phyloP scores from a whole-genome alignment of 2,797 vertebrate species.

The Dallia pectoralis region DNA sequence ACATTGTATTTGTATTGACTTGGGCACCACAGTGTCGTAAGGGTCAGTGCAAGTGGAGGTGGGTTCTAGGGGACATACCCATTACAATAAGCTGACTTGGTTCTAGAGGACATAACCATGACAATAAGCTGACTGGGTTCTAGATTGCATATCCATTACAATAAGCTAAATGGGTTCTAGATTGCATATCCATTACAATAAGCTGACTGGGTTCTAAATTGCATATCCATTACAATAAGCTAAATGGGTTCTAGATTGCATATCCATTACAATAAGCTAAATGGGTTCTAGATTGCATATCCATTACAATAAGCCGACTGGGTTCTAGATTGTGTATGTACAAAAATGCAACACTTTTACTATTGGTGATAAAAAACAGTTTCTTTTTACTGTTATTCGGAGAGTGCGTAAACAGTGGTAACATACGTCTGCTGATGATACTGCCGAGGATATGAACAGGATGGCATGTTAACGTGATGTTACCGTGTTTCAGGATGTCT shows the following conservation, averaged over 20 bases:
- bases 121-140: neutral
- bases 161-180: neutral
- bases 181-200: neutral
- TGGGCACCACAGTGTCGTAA: constrained; percentile 67
- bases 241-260: no score
- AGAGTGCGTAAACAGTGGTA: neutral
- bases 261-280: no score
- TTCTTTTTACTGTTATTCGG: neutral
- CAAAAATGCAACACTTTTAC: neutral
- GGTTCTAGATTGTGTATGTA: neutral
- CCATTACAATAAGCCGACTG: no score
- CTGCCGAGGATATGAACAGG: neutral
- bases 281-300: no score
- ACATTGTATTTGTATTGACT: constrained; percentile 48
- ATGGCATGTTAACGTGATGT: neutral
- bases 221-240: no score
- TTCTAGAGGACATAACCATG: constrained; percentile 51
- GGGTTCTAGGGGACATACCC: constrained; percentile 48
- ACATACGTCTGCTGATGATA: neutral
- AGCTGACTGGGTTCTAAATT: no score
- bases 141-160: no score
- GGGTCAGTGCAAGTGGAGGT: constrained; percentile 66
- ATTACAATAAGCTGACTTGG: constrained; percentile 49
- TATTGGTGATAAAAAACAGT: neutral
- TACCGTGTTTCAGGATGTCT: neutral